phyloP scores from a whole-genome alignment of 2,797 vertebrate genomes.

The Catharus ustulatus region DNA sequence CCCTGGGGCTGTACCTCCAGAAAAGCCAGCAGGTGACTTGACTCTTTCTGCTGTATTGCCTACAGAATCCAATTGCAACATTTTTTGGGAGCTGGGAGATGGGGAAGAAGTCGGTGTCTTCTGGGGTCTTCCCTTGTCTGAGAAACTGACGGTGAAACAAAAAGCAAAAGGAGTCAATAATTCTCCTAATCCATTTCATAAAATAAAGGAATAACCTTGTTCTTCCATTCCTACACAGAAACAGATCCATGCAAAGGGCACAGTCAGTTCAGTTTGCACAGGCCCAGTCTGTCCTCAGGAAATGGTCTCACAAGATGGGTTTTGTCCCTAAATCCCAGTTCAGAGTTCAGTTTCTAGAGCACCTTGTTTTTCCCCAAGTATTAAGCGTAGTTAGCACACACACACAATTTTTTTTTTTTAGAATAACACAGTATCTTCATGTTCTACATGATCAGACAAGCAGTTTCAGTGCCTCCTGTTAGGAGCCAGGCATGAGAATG shows the following conservation, averaged over 20 bases:
- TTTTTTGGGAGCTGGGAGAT: constrained; percentile 69
- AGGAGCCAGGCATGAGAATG: background rate
- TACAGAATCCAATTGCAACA: constrained; percentile 65
- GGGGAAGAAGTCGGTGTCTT: constrained; percentile 70
- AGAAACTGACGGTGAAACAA: constrained; percentile 62
- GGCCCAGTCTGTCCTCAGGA: background rate
- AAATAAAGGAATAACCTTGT: background rate
- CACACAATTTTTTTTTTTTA: background rate
- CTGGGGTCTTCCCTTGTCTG: constrained; percentile 76
- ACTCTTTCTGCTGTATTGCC: constrained; percentile 67
- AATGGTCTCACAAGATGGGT: background rate
- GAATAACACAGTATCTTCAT: background rate
- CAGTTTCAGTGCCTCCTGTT: background rate
- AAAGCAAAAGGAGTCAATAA: background rate
- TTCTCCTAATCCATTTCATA: background rate
- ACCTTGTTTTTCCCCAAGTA: background rate
- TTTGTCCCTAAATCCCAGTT: background rate
- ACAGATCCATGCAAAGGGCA: background rate
- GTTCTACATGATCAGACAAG: background rate
- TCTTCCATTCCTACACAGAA: background rate
- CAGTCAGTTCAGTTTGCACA: background rate
- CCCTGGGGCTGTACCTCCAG: constrained; percentile 33
- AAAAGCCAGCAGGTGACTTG: constrained; percentile 62
- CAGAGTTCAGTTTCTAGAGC: background rate
- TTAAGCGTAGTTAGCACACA: background rate